Base-by-base conservation (phyloP, 2,797 vertebrate species). In the Myripristis murdjan region DNA sequence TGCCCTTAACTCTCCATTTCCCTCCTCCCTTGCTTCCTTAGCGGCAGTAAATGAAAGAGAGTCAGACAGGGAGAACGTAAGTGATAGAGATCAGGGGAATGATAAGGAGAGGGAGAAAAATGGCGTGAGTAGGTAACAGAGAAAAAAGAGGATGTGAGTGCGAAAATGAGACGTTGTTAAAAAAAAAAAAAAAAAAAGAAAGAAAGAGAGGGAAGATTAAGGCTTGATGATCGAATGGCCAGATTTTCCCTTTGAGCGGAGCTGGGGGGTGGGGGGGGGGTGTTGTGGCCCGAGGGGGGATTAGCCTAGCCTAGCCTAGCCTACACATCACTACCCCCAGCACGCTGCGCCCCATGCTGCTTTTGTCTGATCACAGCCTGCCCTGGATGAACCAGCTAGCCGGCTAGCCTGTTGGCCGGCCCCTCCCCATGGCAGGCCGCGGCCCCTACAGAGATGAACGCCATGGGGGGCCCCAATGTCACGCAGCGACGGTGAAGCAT, bases 341-440 rank as follows among this genome's bases (percentile, higher is more conserved):
- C 58, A 60, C 4, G 59, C 70, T 73, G 82, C 84, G 20, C 91
- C 85, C 81, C 87, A 71, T 79, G 84, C 85, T 86, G 90, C 81
- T 89, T 88, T 83, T 91, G 90, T 94, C 81, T 92, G 88, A 92
- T 92, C 88, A 84, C 86, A 84, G 81, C 78, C 58, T 58, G 79
- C 44, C 68, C 54, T 63, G 63, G 56, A 73, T 67, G 69, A 86
- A 82, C 68, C 78, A 77, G 74, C 79, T 68, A 72, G 76, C 78
- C 67, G 37, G 55, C 63, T 73, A 70, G 57, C 64, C 63, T 64
- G 59, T 64, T 14, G n/a, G 39, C 71, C 11, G 1, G 46, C 69
- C 78, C 77, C 79, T 66, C 70, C 72, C 35, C 57, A 28, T 64
- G 68, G 55, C 58, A 56, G 83, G 90, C 85, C 81, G 73, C 28